Evolutionary conservation across 2,797 vertebrate species (phyloP), one percentile per base, ranked within the genome.

Genomic region (Thunnus albacares): DNA sequence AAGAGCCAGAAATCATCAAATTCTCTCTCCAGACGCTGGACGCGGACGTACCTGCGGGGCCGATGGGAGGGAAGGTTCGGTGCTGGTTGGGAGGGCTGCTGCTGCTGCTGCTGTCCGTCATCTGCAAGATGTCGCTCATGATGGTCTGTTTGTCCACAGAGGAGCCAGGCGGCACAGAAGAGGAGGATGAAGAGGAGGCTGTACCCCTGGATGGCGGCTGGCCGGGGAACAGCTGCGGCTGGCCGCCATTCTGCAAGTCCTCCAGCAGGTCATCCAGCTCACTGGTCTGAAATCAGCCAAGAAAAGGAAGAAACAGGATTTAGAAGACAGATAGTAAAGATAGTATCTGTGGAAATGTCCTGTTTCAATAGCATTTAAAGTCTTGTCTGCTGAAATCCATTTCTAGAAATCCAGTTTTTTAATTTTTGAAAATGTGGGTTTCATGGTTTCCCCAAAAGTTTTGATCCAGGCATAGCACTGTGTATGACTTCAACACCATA

Each of bases 51-150:
- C 93, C 10, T 69, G 88, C 57, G 0, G 78, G 60, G 92, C 93
- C 92, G 80, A 96, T 93, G 74, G 96, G 92, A 63, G 97, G 96
- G 89, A 96, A 94, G 86, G 94, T 85, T 91, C 97, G 95, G 92
- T 96, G 97, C 84, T 95, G 84, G 86, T 82, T 69, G 24, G 90
- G 86, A 24, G 87, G 86, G 75, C 86, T 84, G 73, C 59, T n/a
- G 57, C 86, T 83, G 73, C 59, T n/a, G 59, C 86, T 66, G 90
- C 95, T 95, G 85, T 97, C 96, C 18, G 95, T 96, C 94, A 98
- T 96, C 93, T 98, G 97, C 95, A 99, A 96, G 94, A 98, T 97
- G 96, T 98, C 97, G 84, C 97, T 96, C 95, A 99, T 97, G 96
- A 97, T 97, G 94, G 96, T 96, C 95, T 98, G 98, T 90, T 99